Conservation (phyloP, 2,797 vertebrate species). For the Molossus molossus region DNA sequence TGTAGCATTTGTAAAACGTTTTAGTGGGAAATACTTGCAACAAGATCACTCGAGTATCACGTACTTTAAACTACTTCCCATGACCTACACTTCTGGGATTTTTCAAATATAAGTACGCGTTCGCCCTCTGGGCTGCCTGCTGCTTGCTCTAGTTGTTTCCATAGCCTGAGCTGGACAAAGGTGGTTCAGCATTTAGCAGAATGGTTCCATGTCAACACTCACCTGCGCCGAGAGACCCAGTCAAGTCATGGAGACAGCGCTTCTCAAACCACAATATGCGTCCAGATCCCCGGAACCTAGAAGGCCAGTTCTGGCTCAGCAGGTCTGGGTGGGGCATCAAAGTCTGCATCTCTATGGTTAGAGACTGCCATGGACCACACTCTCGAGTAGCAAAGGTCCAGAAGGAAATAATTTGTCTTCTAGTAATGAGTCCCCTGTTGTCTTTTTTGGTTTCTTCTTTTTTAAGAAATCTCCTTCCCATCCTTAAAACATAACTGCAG, state of each 20-base stretch:
- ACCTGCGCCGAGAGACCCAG: background rate
- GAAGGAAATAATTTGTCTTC: background rate
- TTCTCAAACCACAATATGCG: background rate
- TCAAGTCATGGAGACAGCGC: background rate
- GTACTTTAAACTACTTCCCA: background rate
- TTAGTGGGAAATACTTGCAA: background rate
- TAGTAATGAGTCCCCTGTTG: background rate
- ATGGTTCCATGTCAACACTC: background rate
- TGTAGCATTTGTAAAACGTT: background rate
- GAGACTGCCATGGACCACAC: background rate
- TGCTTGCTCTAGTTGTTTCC: background rate
- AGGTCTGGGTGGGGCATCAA: background rate
- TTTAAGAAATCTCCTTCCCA: background rate
- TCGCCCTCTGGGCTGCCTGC: background rate
- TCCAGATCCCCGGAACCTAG: background rate
- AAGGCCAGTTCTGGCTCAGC: background rate
- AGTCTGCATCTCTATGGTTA: background rate
- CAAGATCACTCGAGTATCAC: background rate
- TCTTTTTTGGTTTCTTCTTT: background rate
- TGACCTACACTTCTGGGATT: background rate
- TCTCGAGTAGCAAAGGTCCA: background rate
- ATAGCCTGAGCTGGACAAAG: background rate
- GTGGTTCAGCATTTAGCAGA: background rate
- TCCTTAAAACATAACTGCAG: constrained; percentile 12
- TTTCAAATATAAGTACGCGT: background rate